Percentiles rank a stretch among this genome's conserved stretches.
Evolutionary conservation across 2,888 invertebrate species (phyloP).

Genomic region (Nowickia ferox): DNA sequence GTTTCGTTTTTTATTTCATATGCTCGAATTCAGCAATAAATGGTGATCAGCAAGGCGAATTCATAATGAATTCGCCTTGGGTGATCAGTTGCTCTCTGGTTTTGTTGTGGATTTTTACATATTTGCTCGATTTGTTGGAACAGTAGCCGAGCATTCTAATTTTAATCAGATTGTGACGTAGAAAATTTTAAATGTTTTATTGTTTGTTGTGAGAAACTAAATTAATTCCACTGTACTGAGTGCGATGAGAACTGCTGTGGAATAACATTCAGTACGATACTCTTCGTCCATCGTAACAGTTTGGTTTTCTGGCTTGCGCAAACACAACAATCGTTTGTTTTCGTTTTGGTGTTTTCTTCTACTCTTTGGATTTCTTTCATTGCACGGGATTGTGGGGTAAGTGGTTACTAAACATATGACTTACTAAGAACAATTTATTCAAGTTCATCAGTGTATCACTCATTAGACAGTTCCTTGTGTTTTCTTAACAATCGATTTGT

Average conservation of each 20-base stretch:
- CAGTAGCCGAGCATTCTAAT: constrained; percentile 21
- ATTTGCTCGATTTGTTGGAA: constrained; percentile 11
- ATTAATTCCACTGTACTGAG: constrained; percentile 57
- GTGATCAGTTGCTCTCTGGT: constrained; percentile 21
- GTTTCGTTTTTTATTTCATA: constrained; percentile 8
- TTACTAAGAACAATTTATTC: constrained; percentile 48
- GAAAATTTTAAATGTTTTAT: not conserved
- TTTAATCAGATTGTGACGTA: constrained; percentile 55
- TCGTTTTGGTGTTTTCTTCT: not conserved
- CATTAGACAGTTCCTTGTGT: constrained; percentile 47
- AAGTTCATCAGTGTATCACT: constrained; percentile 42
- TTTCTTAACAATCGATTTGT: constrained; percentile 64
- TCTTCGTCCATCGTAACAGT: constrained; percentile 66
- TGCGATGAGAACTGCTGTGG: constrained; percentile 48
- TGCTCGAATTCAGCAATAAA: not conserved
- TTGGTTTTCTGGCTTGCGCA: constrained; percentile 68
- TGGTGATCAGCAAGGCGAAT: not conserved
- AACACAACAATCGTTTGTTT: constrained; percentile 22
- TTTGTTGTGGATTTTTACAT: constrained; percentile 15
- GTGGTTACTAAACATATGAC: constrained; percentile 62
- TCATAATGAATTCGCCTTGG: too few relatives aligned
- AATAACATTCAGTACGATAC: constrained; percentile 59
- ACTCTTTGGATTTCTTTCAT: not conserved
- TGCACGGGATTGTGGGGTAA: constrained; percentile 42
- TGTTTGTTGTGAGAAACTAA: constrained; percentile 3